Evolutionary conservation across 1,140 invertebrate genomes (phyloP).

Genomic region (Drosophila littoralis): DNA sequence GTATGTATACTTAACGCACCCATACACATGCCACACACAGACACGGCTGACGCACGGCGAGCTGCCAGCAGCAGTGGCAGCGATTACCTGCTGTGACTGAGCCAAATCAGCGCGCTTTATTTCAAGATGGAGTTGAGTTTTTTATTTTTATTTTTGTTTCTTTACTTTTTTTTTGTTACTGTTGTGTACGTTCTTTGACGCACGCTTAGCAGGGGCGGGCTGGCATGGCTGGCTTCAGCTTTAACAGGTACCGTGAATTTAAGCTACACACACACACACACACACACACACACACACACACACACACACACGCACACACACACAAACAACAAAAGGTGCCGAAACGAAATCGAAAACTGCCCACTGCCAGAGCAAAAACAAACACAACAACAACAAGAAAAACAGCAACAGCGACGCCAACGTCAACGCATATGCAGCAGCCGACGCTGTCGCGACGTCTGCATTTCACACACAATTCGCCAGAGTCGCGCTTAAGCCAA

Average conservation of each 20-base stretch:
- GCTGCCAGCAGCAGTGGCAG: conserved; percentile 37
- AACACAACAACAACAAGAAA: conserved; percentile 1
- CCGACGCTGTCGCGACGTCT: conserved; percentile 28
- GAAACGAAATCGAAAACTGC: conserved; percentile 38
- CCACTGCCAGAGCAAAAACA: conserved; percentile 11
- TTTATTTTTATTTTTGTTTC: conserved; percentile 28
- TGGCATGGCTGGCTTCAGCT: neutral
- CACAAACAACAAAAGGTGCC: conserved; percentile 8
- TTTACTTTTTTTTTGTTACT: conserved; percentile 26
- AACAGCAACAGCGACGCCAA: conserved; percentile 3
- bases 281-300: conserved; percentile 2
- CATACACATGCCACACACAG: conserved; percentile 1
- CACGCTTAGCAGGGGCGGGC: conserved; percentile 15
- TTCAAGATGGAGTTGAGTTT: conserved; percentile 58
- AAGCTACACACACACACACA: conserved; percentile 10
- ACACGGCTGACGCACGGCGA: conserved; percentile 35
- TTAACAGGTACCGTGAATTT: conserved; percentile 11
- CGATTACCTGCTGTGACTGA: conserved; percentile 44
- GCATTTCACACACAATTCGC: conserved; percentile 40
- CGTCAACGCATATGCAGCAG: conserved; percentile 24
- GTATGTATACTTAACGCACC: conserved; percentile 6
- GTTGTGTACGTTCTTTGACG: conserved; percentile 24
- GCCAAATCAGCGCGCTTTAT: conserved; percentile 58
- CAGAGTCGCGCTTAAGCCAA: conserved; percentile 13
- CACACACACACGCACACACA: conserved; percentile 7